These are phyloP conservation scores for Moxostoma hubbsi DNA, from an alignment of 2,797 vertebrate species.

Conservation along the genomic window DNA sequence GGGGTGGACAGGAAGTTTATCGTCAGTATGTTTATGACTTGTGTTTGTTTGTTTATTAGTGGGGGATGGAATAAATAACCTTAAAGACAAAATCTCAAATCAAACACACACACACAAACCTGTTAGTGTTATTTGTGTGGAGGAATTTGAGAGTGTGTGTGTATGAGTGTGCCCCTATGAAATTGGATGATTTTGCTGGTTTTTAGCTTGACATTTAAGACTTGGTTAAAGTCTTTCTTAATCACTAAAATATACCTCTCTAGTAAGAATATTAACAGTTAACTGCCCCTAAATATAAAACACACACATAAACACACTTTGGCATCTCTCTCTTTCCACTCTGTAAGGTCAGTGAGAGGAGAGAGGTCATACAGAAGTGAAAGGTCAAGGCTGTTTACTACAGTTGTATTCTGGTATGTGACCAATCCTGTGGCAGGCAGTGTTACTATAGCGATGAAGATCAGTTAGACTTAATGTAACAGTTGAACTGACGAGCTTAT, in stretches of 20 bases:
- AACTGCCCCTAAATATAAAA: not conserved
- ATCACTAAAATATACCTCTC: not conserved
- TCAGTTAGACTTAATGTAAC: not conserved
- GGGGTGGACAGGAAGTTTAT: slow-evolving; percentile 44
- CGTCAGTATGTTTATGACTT: slow-evolving; percentile 27
- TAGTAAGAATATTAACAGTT: not conserved
- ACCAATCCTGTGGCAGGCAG: slow-evolving; percentile 6
- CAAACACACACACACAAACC: not conserved
- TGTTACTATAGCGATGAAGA: slow-evolving; percentile 33
- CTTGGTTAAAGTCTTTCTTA: not conserved
- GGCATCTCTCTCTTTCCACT: slow-evolving; percentile 4
- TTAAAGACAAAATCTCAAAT: not conserved
- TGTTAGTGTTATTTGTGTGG: not conserved
- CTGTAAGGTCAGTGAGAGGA: slow-evolving; percentile 37
- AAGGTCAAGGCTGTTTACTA: slow-evolving; percentile 51
- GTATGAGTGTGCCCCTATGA: not conserved
- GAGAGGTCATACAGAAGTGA: slow-evolving; percentile 49
- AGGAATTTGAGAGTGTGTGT: not conserved
- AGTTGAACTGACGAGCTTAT: not conserved
- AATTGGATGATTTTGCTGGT: not conserved
- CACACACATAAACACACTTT: not conserved
- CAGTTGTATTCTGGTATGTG: slow-evolving; percentile 51
- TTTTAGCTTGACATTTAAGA: not conserved
- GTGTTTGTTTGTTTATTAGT: slow-evolving; percentile 41
- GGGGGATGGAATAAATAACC: slow-evolving; percentile 5